These are phyloP conservation scores for Spizaetus ornatus DNA, from an alignment of 2,113 vertebrate species.

Conservation along the genomic window DNA sequence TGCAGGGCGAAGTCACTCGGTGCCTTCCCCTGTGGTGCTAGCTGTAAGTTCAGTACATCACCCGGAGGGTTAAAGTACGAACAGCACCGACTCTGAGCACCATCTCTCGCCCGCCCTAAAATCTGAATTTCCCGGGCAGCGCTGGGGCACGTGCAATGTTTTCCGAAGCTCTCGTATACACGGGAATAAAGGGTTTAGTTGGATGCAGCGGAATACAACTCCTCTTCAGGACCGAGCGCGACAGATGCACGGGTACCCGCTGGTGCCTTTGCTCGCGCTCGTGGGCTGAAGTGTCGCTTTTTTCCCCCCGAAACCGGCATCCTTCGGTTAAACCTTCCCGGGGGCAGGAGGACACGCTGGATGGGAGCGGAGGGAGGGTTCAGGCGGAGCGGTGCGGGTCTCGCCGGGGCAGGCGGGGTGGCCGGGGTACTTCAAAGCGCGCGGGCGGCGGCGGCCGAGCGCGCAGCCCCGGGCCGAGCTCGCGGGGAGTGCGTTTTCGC, in stretches of 20 bases:
- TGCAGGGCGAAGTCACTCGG: neutral
- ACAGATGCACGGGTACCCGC: neutral
- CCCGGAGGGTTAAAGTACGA: neutral
- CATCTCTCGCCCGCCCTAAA: neutral
- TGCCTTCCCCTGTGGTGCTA: neutral
- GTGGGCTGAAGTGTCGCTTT: neutral
- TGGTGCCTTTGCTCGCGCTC: neutral
- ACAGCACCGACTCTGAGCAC: rapidly evolving
- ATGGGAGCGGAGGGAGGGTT: neutral
- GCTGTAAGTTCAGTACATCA: neutral
- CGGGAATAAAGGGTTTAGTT: neutral
- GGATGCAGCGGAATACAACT: neutral
- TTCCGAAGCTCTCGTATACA: neutral
- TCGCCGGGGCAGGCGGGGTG: neutral
- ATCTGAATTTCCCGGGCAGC: neutral
- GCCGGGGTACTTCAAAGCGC: constrained; percentile 48
- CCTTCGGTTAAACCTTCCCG: neutral
- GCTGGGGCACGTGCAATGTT: rapidly evolving
- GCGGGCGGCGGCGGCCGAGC: neutral
- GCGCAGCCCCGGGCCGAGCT: constrained; percentile 37
- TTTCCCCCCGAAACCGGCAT: neutral
- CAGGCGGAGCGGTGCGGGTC: neutral
- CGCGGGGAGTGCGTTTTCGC: constrained; percentile 63
- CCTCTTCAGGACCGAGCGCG: neutral
- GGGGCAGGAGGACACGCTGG: neutral